A percentile compares a stretch with the other conserved stretches of the same genome.
These are phyloP conservation scores for Euspilapteryx auroguttella DNA, from an alignment of 2,888 invertebrate species.

Conservation along the genomic window DNA sequence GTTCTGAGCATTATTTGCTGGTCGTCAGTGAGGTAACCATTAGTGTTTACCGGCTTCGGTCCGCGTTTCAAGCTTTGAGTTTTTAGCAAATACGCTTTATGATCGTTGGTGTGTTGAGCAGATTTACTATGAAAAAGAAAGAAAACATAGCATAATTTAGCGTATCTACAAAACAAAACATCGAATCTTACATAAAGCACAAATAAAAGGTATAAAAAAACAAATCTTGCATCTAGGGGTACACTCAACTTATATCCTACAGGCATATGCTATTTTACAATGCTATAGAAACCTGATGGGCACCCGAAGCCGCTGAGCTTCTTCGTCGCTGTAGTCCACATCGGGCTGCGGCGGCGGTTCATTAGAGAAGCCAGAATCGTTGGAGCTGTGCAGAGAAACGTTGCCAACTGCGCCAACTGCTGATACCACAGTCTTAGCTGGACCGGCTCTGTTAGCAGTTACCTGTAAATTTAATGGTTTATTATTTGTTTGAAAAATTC, in stretches of 20 bases:
- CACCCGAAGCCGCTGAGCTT: slow-evolving; percentile 66
- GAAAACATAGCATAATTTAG: slow-evolving; percentile 14
- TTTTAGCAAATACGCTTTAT: slow-evolving; percentile 45
- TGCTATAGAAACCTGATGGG: slow-evolving; percentile 60
- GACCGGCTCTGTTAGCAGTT: slow-evolving; percentile 43
- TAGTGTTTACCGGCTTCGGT: slow-evolving; percentile 27
- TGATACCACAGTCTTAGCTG: slow-evolving; percentile 44
- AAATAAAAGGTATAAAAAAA: no score
- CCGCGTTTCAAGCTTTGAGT: slow-evolving; percentile 50
- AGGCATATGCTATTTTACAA: slow-evolving; percentile 15
- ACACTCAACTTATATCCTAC: no score
- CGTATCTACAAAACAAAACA: not conserved
- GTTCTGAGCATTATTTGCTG: slow-evolving; percentile 51
- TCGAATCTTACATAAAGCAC: no score
- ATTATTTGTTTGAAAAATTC: not conserved
- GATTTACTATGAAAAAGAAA: slow-evolving; percentile 42
- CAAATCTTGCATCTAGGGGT: no score
- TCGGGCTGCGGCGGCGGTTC: slow-evolving; percentile 87
- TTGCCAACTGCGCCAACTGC: slow-evolving; percentile 65
- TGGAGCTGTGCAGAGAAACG: slow-evolving; percentile 85
- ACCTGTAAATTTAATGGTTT: slow-evolving; percentile 17
- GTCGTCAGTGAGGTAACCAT: slow-evolving; percentile 58
- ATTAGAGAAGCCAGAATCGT: slow-evolving; percentile 90
- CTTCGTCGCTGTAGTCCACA: slow-evolving; percentile 89
- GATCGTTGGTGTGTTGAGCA: slow-evolving; percentile 30